These are phyloP conservation scores for Nesometra sesokonis DNA, from an alignment of 35 echinoderm and acorn worm genomes.

Conservation along the genomic window DNA sequence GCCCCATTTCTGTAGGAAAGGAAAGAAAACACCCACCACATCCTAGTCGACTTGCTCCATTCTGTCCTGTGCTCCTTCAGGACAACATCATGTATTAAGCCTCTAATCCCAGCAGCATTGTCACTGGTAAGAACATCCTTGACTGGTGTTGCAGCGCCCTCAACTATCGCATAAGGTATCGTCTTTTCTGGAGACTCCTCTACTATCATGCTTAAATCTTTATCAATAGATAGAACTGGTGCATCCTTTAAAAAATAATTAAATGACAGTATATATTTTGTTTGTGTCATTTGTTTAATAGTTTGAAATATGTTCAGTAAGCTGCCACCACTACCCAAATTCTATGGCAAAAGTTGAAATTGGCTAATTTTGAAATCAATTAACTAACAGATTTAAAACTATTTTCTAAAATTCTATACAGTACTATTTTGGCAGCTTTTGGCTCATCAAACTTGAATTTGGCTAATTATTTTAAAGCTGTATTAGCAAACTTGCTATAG, in stretches of 20 bases:
- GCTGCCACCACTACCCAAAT: too few relatives aligned
- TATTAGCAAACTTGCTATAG: not conserved
- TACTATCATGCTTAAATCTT: conserved; percentile 35
- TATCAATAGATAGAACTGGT: conserved; percentile 48
- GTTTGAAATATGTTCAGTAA: too few relatives aligned
- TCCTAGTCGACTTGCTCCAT: conserved; percentile 80
- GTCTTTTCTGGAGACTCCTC: conserved; percentile 45
- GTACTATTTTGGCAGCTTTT: too few relatives aligned
- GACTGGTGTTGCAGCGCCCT: conserved; percentile 49
- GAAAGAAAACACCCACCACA: conserved; percentile 44
- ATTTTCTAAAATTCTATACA: too few relatives aligned
- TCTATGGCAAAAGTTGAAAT: too few relatives aligned
- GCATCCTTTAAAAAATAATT: conserved; percentile 60
- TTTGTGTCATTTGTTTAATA: too few relatives aligned
- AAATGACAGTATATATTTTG: too few relatives aligned
- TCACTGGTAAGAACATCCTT: conserved; percentile 47
- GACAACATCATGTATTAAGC: conserved; percentile 71
- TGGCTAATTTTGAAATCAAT: too few relatives aligned
- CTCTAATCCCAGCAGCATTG: conserved; percentile 53
- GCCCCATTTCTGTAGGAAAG: not conserved
- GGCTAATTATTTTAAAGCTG: too few relatives aligned
- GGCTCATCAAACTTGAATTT: too few relatives aligned
- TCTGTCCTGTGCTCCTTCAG: conserved; percentile 90
- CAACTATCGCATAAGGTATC: conserved; percentile 84
- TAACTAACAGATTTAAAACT: too few relatives aligned